Evolutionary conservation across 2,888 invertebrate genomes (phyloP).

Genomic region (Eucera pruinosa): DNA sequence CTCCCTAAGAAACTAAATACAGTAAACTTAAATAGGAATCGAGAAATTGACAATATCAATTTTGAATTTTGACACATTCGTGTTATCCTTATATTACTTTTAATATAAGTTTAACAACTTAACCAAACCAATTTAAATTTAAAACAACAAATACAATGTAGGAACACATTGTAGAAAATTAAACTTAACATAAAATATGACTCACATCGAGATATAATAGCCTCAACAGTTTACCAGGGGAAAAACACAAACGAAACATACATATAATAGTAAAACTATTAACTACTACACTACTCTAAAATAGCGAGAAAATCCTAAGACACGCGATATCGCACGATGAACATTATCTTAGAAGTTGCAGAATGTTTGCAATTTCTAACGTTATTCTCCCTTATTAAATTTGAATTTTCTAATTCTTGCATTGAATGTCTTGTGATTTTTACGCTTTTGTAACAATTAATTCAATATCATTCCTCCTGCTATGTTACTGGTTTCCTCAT

Average conservation of each 20-base stretch:
- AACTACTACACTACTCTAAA: constrained; percentile 81
- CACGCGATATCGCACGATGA: constrained; percentile 74
- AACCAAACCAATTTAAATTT: constrained; percentile 61
- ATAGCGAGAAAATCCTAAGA: constrained; percentile 84
- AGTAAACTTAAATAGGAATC: constrained; percentile 79
- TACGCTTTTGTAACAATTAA: constrained; percentile 82
- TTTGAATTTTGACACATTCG: constrained; percentile 84
- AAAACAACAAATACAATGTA: constrained; percentile 74
- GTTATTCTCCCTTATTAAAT: constrained; percentile 62
- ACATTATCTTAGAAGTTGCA: constrained; percentile 68
- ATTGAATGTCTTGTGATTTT: constrained; percentile 82
- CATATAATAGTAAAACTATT: constrained; percentile 83
- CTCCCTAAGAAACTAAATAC: constrained; percentile 79
- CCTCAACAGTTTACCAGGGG: constrained; percentile 84
- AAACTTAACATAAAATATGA: constrained; percentile 80
- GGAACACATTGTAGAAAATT: constrained; percentile 71
- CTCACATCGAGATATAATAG: constrained; percentile 81
- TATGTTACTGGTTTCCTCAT: constrained; percentile 63
- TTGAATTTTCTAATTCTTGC: constrained; percentile 60
- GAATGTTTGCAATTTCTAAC: constrained; percentile 64
- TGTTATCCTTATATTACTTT: constrained; percentile 81
- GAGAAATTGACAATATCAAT: constrained; percentile 81
- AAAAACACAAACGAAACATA: constrained; percentile 83
- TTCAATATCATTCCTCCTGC: constrained; percentile 80
- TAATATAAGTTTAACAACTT: constrained; percentile 79